Percentiles rank a stretch among this genome's conserved stretches.
Conservation (phyloP, 2,888 invertebrate species). For the Proisotoma minuta region DNA sequence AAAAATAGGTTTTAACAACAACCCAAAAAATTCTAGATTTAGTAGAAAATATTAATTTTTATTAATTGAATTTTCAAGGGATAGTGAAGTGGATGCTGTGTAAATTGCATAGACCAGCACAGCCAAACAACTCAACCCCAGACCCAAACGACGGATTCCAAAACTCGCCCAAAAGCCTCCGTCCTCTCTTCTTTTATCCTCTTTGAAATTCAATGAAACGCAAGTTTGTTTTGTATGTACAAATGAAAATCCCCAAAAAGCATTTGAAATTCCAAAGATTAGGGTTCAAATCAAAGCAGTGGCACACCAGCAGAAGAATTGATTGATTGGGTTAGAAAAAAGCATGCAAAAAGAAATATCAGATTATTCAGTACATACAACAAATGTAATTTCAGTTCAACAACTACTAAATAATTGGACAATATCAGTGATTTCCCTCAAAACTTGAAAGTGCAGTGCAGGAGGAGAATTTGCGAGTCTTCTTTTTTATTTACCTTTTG, state of each 20-base stretch:
- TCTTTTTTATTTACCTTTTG: slow-evolving; percentile 40
- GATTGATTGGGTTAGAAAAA: too few species aligned
- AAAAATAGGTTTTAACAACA: too few species aligned
- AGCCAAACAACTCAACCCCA: slow-evolving; percentile 12
- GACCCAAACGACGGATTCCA: background rate
- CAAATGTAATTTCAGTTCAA: too few species aligned
- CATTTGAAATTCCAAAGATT: background rate
- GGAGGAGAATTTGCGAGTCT: background rate
- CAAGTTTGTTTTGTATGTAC: too few species aligned
- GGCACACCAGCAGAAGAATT: background rate
- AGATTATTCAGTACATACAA: too few species aligned
- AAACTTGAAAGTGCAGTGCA: background rate
- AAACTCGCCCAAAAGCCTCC: background rate
- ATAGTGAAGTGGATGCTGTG: background rate
- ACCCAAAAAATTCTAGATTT: too few species aligned
- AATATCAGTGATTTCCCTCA: background rate
- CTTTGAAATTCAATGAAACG: too few species aligned
- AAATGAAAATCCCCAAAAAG: background rate
- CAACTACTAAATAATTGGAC: too few species aligned
- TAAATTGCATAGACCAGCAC: slow-evolving; percentile 3
- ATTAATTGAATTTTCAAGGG: too few species aligned
- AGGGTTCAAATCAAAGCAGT: background rate
- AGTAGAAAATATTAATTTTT: too few species aligned
- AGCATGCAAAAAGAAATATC: too few species aligned
- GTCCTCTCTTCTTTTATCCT: too few species aligned